Evolutionary conservation across 1,140 invertebrate genomes (phyloP), one percentile per base, ranked within the genome.

Genomic region (Micrasema minimum): DNA sequence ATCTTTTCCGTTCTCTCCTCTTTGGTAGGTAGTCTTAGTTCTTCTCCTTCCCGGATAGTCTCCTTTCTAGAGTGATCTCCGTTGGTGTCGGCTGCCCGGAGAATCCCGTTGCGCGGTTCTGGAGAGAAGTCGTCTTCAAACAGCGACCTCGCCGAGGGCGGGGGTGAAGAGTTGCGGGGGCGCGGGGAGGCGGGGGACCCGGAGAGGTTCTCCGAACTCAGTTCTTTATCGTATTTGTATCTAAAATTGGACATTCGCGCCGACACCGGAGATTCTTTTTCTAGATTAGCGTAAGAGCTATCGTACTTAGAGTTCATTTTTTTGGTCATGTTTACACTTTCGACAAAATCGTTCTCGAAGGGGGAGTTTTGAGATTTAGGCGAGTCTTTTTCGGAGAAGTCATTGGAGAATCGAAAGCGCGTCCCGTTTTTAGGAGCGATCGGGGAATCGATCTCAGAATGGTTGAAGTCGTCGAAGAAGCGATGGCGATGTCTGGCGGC

Each of bases 71-170:
- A 59, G 20, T 65, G 64, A 41, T 72, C 73, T 41, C 66, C 69
- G 51, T 70, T 75, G 2, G 64, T 43, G 11, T 75, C 74, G 1
- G 55, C 46, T 11, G 64, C 59, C 37, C 71, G 62, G 11, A 71
- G 26, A 20, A 75, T 75, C 7, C 74, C 74, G 26, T 76, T 74
- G 23, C 75, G 75, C 5, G 80, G 76, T 6, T 78, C 73, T 1
- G 88, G 86, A 0, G 89, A 89, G 72, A 92, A 88, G 78, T 92
- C 90, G 77, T 92, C 91, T 76, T 92, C 90, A 83, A 92, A 92
- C 71, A 88, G 84, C 7, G 88, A 89, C 5, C 87, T 83, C 2
- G 85, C 78, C 66, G 87, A 86, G 26, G 81, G 82, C 2, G 84
- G 75, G 2, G 84, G 75, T 70, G 43, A 68, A 72, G 79, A 45